Evolutionary conservation across 2,113 vertebrate genomes (phyloP).

Genomic region (Pipa parva): DNA sequence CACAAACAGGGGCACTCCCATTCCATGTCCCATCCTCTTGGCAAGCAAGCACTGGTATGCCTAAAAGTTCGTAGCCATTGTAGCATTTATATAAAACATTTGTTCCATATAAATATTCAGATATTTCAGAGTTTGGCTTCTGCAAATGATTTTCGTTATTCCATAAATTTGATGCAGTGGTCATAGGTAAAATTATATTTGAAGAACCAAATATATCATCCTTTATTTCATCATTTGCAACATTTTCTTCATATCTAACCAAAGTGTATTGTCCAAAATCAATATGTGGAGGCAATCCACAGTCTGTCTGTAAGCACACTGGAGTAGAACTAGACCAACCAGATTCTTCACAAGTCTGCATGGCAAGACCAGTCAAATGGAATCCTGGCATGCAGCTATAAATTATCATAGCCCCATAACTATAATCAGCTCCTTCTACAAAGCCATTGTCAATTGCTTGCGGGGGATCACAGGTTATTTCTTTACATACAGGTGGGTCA

Average conservation of each 20-base stretch:
- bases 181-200: slow-evolving; percentile 32
- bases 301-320: slow-evolving; percentile 78
- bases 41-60: slow-evolving; percentile 69
- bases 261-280: slow-evolving; percentile 87
- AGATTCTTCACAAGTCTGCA: slow-evolving; percentile 85
- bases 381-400: slow-evolving; percentile 95
- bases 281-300: slow-evolving; percentile 91
- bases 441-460: slow-evolving; percentile 89
- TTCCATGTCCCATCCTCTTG: slow-evolving; percentile 91
- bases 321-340: slow-evolving; percentile 88
- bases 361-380: slow-evolving; percentile 82
- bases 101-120: slow-evolving; percentile 77
- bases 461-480: slow-evolving; percentile 81
- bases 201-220: slow-evolving; percentile 43
- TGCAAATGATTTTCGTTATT: slow-evolving; percentile 40
- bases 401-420: slow-evolving; percentile 91
- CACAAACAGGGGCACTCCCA: slow-evolving; percentile 80
- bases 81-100: slow-evolving; percentile 78
- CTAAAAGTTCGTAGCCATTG: slow-evolving; percentile 78
- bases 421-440: slow-evolving; percentile 92
- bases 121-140: too few relatives aligned
- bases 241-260: slow-evolving; percentile 51
- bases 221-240: slow-evolving; percentile 42
- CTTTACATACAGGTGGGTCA: slow-evolving; percentile 70
- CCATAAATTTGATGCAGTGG: slow-evolving; percentile 18